Evolutionary conservation across 2,113 vertebrate genomes (phyloP).

Genomic region (Ivindomyrus marchei): DNA sequence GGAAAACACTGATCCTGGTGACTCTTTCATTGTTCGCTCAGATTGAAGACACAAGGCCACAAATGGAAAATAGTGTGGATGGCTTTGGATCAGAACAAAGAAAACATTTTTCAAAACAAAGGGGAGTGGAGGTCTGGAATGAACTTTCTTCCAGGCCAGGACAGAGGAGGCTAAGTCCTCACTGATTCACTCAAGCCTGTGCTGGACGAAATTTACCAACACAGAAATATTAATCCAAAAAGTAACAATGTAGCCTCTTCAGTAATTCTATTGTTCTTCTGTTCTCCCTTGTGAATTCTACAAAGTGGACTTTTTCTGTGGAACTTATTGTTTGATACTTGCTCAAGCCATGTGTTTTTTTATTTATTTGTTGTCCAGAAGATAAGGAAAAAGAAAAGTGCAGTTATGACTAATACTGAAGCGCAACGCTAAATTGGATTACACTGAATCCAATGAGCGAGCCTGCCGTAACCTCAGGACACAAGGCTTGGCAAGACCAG

Average conservation of each 20-base stretch:
- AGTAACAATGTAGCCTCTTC: background rate
- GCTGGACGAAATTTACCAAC: background rate
- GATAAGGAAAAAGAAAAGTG: background rate
- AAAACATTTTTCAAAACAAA: background rate
- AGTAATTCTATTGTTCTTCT: background rate
- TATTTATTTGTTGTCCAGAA: background rate
- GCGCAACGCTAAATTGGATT: background rate
- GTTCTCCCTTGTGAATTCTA: background rate
- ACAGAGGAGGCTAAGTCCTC: background rate
- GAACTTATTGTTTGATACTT: background rate
- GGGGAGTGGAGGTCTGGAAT: background rate
- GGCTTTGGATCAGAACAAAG: background rate
- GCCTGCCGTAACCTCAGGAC: background rate
- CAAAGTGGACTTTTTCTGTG: background rate
- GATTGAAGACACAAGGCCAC: conserved; percentile 4
- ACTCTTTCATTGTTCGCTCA: background rate
- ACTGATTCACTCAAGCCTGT: background rate
- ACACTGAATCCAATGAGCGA: background rate
- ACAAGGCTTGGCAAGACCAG: background rate
- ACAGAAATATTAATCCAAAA: background rate
- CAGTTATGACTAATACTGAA: background rate
- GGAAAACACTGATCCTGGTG: background rate
- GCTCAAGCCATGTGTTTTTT: background rate
- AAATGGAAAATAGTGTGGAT: background rate
- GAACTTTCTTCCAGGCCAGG: background rate